A percentile compares a stretch with the other conserved stretches of the same genome.
Evolutionary conservation across 1,140 invertebrate species (phyloP).

Genomic region (Vanessa tameamea): DNA sequence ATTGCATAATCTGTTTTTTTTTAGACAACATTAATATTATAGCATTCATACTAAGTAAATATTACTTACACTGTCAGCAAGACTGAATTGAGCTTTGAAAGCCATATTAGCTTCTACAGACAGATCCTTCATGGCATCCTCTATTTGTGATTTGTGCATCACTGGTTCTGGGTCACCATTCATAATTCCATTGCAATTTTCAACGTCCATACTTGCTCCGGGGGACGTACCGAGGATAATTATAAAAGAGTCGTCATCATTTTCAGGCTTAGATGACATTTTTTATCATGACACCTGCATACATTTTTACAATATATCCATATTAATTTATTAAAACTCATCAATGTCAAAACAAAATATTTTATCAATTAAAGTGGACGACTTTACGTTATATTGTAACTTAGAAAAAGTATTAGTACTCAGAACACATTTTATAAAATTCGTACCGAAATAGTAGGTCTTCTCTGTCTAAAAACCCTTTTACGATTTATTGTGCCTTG

Average conservation of each 20-base stretch:
- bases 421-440: neutral
- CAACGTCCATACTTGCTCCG: slow-evolving; percentile 56
- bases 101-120: slow-evolving; percentile 58
- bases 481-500: neutral
- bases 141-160: slow-evolving; percentile 52
- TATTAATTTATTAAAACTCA: neutral
- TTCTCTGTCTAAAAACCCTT: neutral
- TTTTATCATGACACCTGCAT: slow-evolving; percentile 33
- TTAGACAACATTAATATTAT: neutral
- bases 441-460: slow-evolving; percentile 3
- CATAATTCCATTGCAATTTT: slow-evolving; percentile 48
- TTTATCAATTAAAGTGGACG: too few relatives aligned
- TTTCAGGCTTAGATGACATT: slow-evolving; percentile 57
- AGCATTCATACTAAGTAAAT: neutral
- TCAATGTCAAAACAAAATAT: neutral
- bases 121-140: slow-evolving; percentile 67
- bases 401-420: too few relatives aligned
- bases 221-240: slow-evolving; percentile 70
- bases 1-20: neutral
- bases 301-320: neutral
- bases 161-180: slow-evolving; percentile 38
- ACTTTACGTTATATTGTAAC: too few relatives aligned
- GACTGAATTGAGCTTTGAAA: slow-evolving; percentile 62
- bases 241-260: slow-evolving; percentile 73
- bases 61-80: slow-evolving; percentile 63